These are phyloP conservation scores for Remorina albescens DNA, from an alignment of 2,797 vertebrate genomes.

Conservation along the genomic window DNA sequence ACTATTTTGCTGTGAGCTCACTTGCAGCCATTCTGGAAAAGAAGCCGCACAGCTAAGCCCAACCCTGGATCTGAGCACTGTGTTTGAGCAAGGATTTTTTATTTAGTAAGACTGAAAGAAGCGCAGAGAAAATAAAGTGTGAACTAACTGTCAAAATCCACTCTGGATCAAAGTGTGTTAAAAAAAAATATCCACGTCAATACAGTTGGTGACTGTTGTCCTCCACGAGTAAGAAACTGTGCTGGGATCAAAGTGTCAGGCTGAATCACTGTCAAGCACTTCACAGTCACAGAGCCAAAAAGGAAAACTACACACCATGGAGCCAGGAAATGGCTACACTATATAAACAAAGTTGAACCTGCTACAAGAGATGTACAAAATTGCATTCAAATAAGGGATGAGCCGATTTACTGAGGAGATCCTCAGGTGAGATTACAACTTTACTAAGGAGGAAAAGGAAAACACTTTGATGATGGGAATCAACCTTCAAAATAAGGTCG, in stretches of 20 bases:
- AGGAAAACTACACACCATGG: slow-evolving; percentile 36
- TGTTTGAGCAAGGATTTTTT: slow-evolving; percentile 64
- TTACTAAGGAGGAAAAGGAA: slow-evolving; percentile 11
- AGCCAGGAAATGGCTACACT: slow-evolving; percentile 42
- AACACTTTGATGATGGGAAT: slow-evolving; percentile 7
- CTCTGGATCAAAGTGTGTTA: slow-evolving; percentile 60
- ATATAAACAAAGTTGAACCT: slow-evolving; percentile 11
- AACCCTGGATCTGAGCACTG: slow-evolving; percentile 58
- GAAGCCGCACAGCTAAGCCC: slow-evolving; percentile 49
- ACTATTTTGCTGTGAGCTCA: slow-evolving; percentile 71
- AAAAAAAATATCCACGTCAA: slow-evolving; percentile 44
- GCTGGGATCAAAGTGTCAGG: slow-evolving; percentile 53
- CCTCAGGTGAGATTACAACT: not conserved
- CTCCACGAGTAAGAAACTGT: slow-evolving; percentile 49
- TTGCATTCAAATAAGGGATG: slow-evolving; percentile 27
- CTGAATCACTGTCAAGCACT: slow-evolving; percentile 62
- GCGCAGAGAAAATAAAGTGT: slow-evolving; percentile 60
- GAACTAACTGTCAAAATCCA: slow-evolving; percentile 67
- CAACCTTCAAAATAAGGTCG: not conserved
- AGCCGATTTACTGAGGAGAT: not conserved
- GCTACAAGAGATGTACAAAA: slow-evolving; percentile 21
- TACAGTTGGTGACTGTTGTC: slow-evolving; percentile 56
- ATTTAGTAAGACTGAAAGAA: slow-evolving; percentile 67
- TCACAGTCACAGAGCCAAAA: slow-evolving; percentile 48
- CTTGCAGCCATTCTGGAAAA: slow-evolving; percentile 62